Conservation (phyloP, 1,140 invertebrate species). For the Homarus americanus region DNA sequence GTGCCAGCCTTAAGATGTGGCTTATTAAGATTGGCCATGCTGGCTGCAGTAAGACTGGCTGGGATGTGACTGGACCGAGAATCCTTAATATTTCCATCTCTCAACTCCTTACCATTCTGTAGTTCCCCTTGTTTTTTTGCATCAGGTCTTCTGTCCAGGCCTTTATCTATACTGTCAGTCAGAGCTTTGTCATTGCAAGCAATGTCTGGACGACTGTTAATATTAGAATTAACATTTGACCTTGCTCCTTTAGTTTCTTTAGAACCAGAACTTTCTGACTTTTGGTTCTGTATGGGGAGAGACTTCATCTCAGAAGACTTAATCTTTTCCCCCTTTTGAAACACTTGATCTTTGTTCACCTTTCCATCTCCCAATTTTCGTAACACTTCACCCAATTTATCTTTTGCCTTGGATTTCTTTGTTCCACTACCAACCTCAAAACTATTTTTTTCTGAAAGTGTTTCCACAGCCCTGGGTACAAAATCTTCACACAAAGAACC, state of each 20-base stretch:
- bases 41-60: constrained; percentile 60
- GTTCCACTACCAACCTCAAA: constrained; percentile 11
- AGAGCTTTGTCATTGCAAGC: neutral
- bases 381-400: neutral
- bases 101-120: constrained; percentile 10
- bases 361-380: constrained; percentile 2
- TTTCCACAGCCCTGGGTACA: constrained; percentile 14
- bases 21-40: constrained; percentile 61
- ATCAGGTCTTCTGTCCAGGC: constrained; percentile 4
- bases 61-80: constrained; percentile 49
- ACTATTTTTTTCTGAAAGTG: neutral
- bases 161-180: neutral
- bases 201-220: neutral
- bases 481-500: constrained; percentile 61
- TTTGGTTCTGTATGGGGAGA: neutral
- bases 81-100: constrained; percentile 30
- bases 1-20: constrained; percentile 52
- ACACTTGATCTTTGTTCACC: neutral
- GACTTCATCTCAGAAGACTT: neutral
- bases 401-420: constrained; percentile 33
- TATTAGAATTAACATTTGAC: neutral
- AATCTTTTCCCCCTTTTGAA: neutral
- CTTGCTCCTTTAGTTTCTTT: neutral
- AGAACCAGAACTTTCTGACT: neutral
- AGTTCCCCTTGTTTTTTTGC: neutral